These are phyloP conservation scores for Taenaris catops DNA, from an alignment of 2,888 invertebrate species.

Conservation along the genomic window DNA sequence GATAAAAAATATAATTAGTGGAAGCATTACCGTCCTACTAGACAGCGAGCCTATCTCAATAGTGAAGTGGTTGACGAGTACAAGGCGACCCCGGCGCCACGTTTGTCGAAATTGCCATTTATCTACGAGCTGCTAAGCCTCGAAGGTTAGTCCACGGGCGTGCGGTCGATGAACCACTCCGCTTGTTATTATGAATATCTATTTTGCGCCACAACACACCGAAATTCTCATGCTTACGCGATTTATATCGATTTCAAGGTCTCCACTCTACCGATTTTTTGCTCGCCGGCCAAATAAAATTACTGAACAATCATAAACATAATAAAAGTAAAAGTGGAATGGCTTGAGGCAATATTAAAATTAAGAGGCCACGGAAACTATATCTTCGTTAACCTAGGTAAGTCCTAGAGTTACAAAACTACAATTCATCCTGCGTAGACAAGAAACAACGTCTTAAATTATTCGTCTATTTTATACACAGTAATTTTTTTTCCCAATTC, in stretches of 20 bases:
- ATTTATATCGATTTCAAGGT: constrained; percentile 31
- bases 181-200: constrained; percentile 53
- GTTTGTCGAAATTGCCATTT: constrained; percentile 58
- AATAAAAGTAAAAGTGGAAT: constrained; percentile 21
- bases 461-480: no score
- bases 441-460: no score
- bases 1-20: no score
- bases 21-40: constrained; percentile 4
- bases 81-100: constrained; percentile 31
- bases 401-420: no score
- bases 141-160: constrained; percentile 68
- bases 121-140: constrained; percentile 54
- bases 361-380: constrained; percentile 12
- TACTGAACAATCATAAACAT: constrained; percentile 16
- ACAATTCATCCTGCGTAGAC: no score
- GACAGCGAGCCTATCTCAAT: constrained; percentile 20
- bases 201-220: constrained; percentile 37
- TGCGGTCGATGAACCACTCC: constrained; percentile 56
- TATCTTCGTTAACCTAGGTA: constrained; percentile 10
- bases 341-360: constrained; percentile 8
- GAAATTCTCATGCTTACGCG: constrained; percentile 30
- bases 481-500: no score
- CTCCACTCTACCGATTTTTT: constrained; percentile 25
- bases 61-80: constrained; percentile 33
- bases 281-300: constrained; percentile 20